Percentiles rank a stretch among this genome's conserved stretches.
Evolutionary conservation across 1,140 invertebrate genomes (phyloP).

Genomic region (Ips nitidus): DNA sequence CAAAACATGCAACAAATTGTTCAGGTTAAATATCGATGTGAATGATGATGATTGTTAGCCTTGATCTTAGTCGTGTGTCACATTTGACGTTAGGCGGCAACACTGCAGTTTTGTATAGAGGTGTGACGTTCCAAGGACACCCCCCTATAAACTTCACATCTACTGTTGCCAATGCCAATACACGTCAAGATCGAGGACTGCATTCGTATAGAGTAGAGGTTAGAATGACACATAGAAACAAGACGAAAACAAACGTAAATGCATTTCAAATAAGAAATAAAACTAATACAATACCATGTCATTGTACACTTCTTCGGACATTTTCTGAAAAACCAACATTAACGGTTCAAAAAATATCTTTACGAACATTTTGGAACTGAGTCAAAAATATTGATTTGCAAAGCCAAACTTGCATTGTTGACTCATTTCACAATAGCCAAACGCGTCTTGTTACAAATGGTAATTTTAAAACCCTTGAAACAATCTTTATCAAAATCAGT

Average conservation of each 20-base stretch:
- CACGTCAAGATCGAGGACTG: too few relatives aligned
- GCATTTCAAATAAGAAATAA: conserved; percentile 34
- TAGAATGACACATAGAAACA: conserved; percentile 11
- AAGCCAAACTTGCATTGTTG: too few relatives aligned
- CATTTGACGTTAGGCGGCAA: too few relatives aligned
- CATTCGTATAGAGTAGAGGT: not conserved
- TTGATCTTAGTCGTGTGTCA: not conserved
- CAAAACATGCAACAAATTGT: not conserved
- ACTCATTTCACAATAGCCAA: too few relatives aligned
- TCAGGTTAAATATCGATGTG: conserved; percentile 2
- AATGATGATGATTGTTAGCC: not conserved
- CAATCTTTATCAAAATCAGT: too few relatives aligned
- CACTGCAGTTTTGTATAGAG: too few relatives aligned
- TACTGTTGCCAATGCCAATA: too few relatives aligned
- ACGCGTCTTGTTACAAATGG: too few relatives aligned
- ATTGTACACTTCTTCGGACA: conserved; percentile 79
- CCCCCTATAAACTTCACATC: too few relatives aligned
- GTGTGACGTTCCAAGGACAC: too few relatives aligned
- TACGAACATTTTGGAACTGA: conserved; percentile 6
- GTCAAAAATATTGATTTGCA: conserved; percentile 5
- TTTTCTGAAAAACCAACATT: conserved; percentile 62
- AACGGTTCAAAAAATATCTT: conserved; percentile 35
- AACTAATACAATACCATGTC: conserved; percentile 73
- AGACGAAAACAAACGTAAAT: conserved; percentile 32
- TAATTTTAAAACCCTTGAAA: too few relatives aligned